Evolutionary conservation across 2,797 vertebrate species (phyloP), one percentile per base, ranked within the genome.

Genomic region (Aldrovandia affinis): DNA sequence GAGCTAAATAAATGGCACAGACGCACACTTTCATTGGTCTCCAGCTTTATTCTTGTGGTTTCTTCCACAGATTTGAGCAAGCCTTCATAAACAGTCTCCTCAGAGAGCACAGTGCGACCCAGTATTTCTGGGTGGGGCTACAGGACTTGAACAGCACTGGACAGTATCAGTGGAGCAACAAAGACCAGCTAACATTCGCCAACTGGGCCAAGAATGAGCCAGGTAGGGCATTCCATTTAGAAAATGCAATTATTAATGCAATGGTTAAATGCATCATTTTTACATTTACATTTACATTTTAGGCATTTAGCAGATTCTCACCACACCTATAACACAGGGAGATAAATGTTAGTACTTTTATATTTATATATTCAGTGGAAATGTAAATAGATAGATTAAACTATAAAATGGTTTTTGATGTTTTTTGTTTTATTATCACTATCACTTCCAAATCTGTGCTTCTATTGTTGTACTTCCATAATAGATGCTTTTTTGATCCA

Each of bases 51-150:
- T 25, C 50, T 65, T 68, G 61, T 30, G 50, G 22, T 33, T 28
- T 33, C 12, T n/a, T 70, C 18, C 77, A 63, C 93, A 99, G 98
- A 90, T 99, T 98, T 92, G 98, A 99, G 84, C 98, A 99, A 93
- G 96, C 96, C 86, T 99, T 96, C 85, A 94, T 99, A 90, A 99
- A 94, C 90, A 94, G 92, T 83, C 93, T 99, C 18, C 96, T 99
- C 55, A 92, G 90, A 86, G 95, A 96, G 61, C 90, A 97, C 88
- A 90, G 85, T 55, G 87, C 94, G 52, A 88, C 89, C 30, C 95
- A 93, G 78, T 96, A 96, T 89, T 98, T 98, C 89, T 99, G 98
- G 98, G 97, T 94, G 0, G 97, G 96, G 61, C 93, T 99, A 88
- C 96, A 96, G 92, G 97, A 97, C 89, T 85, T 89, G 55, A 93